Base-by-base conservation (phyloP, 1,140 invertebrate genomes). In the Colletes gigas region DNA sequence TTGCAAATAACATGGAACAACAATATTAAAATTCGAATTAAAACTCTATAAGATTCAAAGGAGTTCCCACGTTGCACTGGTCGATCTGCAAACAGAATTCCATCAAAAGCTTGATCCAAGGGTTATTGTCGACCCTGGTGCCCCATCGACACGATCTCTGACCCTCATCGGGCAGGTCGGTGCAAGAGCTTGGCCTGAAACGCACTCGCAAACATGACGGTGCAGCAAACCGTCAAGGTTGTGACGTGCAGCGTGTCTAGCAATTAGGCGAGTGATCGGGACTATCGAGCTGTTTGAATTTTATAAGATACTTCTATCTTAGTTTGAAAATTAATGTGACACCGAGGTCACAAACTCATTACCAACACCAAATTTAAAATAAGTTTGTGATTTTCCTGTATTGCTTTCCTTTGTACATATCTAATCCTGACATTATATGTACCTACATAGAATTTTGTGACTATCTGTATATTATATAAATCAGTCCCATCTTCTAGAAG, bases 21-120 rank as follows among this genome's bases (percentile, higher is more conserved):
- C 14, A 62, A 9, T 17, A 52, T 52, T 30, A 10, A n/a, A n/a
- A n/a, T n/a, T n/a, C n/a, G n/a, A n/a, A n/a, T n/a, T n/a, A n/a
- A n/a, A n/a, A n/a, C n/a, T 54, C 19, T 19, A 52, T 1, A 30
- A 30, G 10, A 12, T 21, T 41, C 8, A 1, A n/a, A n/a, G 17
- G 7, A 12, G 52, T 85, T 85, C 83, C 80, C 82, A 71, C 83
- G 83, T 85, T 84, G 68, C 73, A 63, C 60, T 55, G 71, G 57
- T 67, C 83, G 79, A 86, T 85, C 84, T 85, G 84, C 84, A 85
- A 83, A 79, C 84, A 65, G 76, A 79, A 86, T 86, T 85, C 83
- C 80, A 79, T 85, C 62, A 82, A 86, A 79, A 78, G 83, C 75
- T 78, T 75, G 84, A 75, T 72, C 69, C 63, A 41, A 65, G 75